These are phyloP conservation scores for Tachysurus fulvidraco DNA, from an alignment of 2,113 vertebrate genomes.

Conservation along the genomic window DNA sequence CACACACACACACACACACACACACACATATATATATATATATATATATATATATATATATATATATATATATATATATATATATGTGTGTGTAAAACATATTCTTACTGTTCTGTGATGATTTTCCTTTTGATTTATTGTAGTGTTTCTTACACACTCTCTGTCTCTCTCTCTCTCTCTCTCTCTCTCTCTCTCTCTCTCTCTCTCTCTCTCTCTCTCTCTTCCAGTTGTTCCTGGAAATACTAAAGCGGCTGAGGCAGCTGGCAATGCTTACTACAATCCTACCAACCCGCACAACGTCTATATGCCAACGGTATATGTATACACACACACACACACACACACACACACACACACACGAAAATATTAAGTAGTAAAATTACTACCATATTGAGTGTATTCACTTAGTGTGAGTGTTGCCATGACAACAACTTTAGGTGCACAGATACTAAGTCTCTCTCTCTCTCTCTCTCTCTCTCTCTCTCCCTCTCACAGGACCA, in stretches of 20 bases:
- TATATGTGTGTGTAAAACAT: too few relatives aligned
- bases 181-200: not conserved
- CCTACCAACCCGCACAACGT: slow-evolving; percentile 87
- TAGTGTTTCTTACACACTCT: not conserved
- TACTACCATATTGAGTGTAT: not conserved
- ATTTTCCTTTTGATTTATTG: not conserved
- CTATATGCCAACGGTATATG: slow-evolving; percentile 85
- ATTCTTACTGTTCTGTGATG: not conserved
- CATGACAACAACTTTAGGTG: not conserved
- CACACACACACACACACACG: slow-evolving; percentile 29
- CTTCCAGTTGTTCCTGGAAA: slow-evolving; percentile 64
- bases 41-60: too few relatives aligned
- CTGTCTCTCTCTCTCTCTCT: slow-evolving; percentile 22
- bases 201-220: slow-evolving; percentile 30
- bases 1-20: not conserved
- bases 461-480: not conserved
- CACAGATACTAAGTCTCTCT: not conserved
- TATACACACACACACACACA: not conserved
- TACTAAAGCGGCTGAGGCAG: slow-evolving; percentile 81
- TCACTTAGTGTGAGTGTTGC: not conserved
- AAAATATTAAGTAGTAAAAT: not conserved
- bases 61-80: too few relatives aligned
- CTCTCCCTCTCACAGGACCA: slow-evolving; percentile 71
- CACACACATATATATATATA: too few relatives aligned
- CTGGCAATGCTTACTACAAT: slow-evolving; percentile 86